These are phyloP conservation scores for Malurus cyaneus DNA, from an alignment of 2,113 vertebrate genomes.

Conservation along the genomic window DNA sequence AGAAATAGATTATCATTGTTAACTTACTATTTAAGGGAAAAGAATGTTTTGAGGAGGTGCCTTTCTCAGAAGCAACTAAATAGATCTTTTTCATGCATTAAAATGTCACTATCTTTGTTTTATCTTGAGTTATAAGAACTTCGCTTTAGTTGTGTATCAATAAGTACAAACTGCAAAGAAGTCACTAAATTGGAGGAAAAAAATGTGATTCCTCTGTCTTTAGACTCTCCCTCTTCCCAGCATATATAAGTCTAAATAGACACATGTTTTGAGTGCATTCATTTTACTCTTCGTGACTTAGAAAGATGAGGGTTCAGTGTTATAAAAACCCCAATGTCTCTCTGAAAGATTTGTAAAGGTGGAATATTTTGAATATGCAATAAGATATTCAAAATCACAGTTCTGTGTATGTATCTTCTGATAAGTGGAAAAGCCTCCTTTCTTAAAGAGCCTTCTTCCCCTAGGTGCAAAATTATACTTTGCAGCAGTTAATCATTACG, in stretches of 20 bases:
- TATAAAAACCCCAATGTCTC: background rate
- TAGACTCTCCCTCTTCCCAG: background rate
- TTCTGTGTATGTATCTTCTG: background rate
- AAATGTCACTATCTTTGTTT: slow-evolving; percentile 31
- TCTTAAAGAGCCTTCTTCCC: background rate
- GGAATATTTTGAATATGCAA: background rate
- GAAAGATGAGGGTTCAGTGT: background rate
- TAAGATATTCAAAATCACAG: background rate
- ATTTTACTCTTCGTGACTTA: background rate
- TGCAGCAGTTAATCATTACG: background rate
- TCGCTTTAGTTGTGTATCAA: background rate
- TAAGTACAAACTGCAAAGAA: background rate
- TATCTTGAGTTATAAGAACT: background rate
- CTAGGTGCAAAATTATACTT: background rate
- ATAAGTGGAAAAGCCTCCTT: background rate
- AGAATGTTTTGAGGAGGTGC: background rate
- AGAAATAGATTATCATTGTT: background rate
- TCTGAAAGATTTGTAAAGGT: background rate
- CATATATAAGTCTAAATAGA: background rate
- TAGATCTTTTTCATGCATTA: background rate
- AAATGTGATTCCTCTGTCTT: background rate
- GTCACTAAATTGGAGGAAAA: background rate
- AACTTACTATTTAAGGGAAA: background rate
- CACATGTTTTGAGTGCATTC: background rate
- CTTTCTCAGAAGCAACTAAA: background rate